These are phyloP conservation scores for Orchesellides sinensis DNA, from an alignment of 2,888 invertebrate genomes.

Conservation along the genomic window DNA sequence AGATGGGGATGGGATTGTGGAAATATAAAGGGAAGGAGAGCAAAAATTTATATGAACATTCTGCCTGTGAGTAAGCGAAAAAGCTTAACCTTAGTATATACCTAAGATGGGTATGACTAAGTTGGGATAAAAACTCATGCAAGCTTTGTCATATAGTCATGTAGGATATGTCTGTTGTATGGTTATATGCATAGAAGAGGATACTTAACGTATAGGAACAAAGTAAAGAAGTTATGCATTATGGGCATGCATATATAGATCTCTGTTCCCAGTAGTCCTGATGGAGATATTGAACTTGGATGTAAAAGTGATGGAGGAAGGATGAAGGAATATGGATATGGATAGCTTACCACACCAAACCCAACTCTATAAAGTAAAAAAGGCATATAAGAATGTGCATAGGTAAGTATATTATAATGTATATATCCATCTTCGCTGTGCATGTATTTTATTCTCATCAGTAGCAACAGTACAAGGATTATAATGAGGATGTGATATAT, in stretches of 20 bases:
- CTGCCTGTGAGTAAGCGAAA: conserved; percentile 2
- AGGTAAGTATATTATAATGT: too few species aligned
- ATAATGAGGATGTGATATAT: not conserved
- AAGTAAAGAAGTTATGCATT: not conserved
- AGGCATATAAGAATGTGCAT: too few species aligned
- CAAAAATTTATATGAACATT: too few species aligned
- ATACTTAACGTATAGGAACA: not conserved
- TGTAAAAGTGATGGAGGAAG: not conserved
- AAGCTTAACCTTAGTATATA: not conserved
- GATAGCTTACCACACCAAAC: not conserved
- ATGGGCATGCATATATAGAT: not conserved
- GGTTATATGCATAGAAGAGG: not conserved
- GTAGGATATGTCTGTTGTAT: not conserved
- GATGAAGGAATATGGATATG: not conserved
- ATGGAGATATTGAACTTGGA: conserved; percentile 19
- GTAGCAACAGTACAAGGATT: too few species aligned
- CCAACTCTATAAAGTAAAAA: too few species aligned
- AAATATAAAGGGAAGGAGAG: conserved; percentile 22
- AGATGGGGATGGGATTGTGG: conserved; percentile 25
- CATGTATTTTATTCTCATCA: too few species aligned
- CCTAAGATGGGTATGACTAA: not conserved
- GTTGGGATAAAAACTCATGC: conserved; percentile 4
- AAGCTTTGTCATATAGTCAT: not conserved
- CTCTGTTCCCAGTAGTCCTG: not conserved
- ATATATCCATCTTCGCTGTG: too few species aligned